Evolutionary conservation across 1,140 invertebrate genomes (phyloP).

Genomic region (Procambarus virginalis): DNA sequence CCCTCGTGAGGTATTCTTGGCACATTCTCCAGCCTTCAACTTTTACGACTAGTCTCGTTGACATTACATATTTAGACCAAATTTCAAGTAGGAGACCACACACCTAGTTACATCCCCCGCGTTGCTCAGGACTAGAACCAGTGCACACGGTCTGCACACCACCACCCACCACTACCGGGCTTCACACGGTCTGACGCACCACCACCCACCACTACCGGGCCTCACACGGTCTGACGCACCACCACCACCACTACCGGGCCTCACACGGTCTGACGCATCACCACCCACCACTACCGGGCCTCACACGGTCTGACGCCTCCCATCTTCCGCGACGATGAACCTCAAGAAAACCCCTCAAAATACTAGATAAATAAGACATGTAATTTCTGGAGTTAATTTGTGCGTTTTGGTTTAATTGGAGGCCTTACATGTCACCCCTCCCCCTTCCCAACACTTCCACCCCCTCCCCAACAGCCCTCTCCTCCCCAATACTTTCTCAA

Average conservation of each 20-base stretch:
- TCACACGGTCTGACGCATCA: not conserved
- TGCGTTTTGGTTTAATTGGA: constrained; percentile 49
- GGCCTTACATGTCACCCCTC: not conserved
- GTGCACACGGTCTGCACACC: too few relatives aligned
- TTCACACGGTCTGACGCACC: too few relatives aligned
- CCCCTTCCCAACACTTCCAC: too few relatives aligned
- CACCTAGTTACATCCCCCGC: too few relatives aligned
- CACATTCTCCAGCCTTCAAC: too few relatives aligned
- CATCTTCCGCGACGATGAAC: not conserved
- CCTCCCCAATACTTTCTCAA: not conserved
- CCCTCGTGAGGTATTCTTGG: too few relatives aligned
- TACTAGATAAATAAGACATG: constrained; percentile 48
- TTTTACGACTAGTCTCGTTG: too few relatives aligned
- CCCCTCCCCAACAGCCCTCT: not conserved
- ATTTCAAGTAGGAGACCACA: too few relatives aligned
- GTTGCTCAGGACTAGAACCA: too few relatives aligned
- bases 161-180: too few relatives aligned
- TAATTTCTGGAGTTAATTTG: constrained; percentile 52
- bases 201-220: too few relatives aligned
- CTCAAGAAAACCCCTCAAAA: constrained; percentile 24
- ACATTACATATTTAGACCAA: too few relatives aligned
- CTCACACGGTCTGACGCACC: not conserved
- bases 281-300: not conserved
- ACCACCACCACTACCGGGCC: not conserved
- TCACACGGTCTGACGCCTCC: not conserved